Percentiles rank a stretch among this genome's conserved stretches.
Conservation (phyloP, 2,888 invertebrate genomes). For the Sinopyrophorus schimmeli region DNA sequence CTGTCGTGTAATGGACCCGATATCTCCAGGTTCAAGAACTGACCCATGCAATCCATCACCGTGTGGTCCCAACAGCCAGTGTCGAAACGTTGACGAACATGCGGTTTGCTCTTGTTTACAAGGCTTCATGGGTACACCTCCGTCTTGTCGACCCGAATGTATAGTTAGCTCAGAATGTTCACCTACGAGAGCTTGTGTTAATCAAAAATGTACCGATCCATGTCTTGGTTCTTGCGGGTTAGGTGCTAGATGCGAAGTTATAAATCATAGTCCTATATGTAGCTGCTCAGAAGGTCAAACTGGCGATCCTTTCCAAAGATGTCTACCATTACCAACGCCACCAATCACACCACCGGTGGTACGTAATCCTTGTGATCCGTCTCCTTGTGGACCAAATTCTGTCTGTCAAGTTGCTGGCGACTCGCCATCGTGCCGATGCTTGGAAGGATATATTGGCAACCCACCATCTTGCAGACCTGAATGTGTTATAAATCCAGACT, state of each 20-base stretch:
- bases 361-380: slow-evolving; percentile 70
- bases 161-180: slow-evolving; percentile 59
- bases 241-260: slow-evolving; percentile 59
- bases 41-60: slow-evolving; percentile 58
- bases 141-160: slow-evolving; percentile 61
- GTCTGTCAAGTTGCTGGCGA: slow-evolving; percentile 69
- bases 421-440: slow-evolving; percentile 74
- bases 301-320: slow-evolving; percentile 80
- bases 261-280: slow-evolving; percentile 61
- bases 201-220: slow-evolving; percentile 62
- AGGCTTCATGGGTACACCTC: slow-evolving; percentile 61
- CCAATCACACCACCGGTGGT: slow-evolving; percentile 50
- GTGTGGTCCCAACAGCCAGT: slow-evolving; percentile 62
- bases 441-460: slow-evolving; percentile 74
- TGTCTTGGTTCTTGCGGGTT: slow-evolving; percentile 61
- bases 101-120: slow-evolving; percentile 59
- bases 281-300: slow-evolving; percentile 62
- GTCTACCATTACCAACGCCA: slow-evolving; percentile 61
- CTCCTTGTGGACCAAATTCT: slow-evolving; percentile 83
- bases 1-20: slow-evolving; percentile 44
- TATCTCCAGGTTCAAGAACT: slow-evolving; percentile 37
- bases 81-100: slow-evolving; percentile 57
- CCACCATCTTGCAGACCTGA: slow-evolving; percentile 84
- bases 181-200: slow-evolving; percentile 57
- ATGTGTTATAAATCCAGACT: slow-evolving; percentile 81